A percentile compares a stretch with the other conserved stretches of the same genome.
phyloP scores from a whole-genome alignment of 2,888 invertebrate species.

The Elmis aenea region DNA sequence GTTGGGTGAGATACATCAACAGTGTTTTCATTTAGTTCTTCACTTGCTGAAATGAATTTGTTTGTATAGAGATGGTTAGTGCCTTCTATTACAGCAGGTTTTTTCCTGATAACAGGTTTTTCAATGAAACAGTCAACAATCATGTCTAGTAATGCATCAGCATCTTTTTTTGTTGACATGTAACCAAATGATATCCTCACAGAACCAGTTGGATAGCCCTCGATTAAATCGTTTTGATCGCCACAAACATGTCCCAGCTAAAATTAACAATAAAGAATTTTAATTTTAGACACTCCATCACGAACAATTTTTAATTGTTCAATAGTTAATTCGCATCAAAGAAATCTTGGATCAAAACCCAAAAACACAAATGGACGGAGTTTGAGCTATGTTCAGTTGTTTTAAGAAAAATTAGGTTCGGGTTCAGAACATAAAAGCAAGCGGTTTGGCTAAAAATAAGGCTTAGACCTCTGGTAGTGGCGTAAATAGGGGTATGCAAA shows the following conservation, averaged over 20 bases:
- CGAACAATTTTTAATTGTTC: too few species aligned
- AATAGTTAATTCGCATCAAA: too few species aligned
- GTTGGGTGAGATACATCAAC: not conserved
- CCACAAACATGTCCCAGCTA: constrained; percentile 87
- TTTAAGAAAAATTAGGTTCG: too few species aligned
- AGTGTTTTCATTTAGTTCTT: not conserved
- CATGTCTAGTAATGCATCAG: constrained; percentile 66
- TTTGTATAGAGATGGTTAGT: not conserved
- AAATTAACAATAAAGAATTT: too few species aligned
- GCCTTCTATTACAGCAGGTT: constrained; percentile 25
- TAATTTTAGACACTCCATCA: too few species aligned
- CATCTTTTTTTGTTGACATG: constrained; percentile 72
- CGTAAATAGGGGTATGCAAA: too few species aligned
- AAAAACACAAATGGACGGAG: too few species aligned
- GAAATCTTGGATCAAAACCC: too few species aligned
- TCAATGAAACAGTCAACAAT: constrained; percentile 70
- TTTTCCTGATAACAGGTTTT: constrained; percentile 43
- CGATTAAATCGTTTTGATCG: constrained; percentile 77
- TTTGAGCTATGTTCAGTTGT: too few species aligned
- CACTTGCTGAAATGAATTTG: not conserved
- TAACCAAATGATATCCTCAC: constrained; percentile 90
- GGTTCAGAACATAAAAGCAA: too few species aligned
- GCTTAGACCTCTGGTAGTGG: too few species aligned
- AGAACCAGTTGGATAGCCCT: constrained; percentile 88
- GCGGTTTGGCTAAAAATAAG: too few species aligned